A percentile compares a stretch with the other conserved stretches of the same genome.
Evolutionary conservation across 2,888 invertebrate species (phyloP).

Genomic region (Nemotelus pantherinus): DNA sequence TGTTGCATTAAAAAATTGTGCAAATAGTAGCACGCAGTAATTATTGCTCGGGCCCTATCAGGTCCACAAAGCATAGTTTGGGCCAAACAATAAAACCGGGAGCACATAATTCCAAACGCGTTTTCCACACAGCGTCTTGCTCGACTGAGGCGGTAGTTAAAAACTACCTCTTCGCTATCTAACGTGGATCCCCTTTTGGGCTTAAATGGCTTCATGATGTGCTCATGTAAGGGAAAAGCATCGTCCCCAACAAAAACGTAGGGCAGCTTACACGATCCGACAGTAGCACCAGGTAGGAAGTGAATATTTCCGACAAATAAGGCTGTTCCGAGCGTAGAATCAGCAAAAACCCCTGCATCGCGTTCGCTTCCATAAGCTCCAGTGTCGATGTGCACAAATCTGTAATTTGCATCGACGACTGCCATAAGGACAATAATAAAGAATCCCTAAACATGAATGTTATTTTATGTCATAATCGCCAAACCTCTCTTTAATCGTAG

Average conservation of each 20-base stretch:
- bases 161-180: constrained; percentile 39
- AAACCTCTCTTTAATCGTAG: no score
- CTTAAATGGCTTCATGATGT: constrained; percentile 51
- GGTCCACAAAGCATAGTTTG: no score
- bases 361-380: not conserved
- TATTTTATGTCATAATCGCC: no score
- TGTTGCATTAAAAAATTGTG: no score
- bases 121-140: no score
- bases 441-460: not conserved
- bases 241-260: no score
- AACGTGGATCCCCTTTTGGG: constrained; percentile 24
- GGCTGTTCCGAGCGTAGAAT: not conserved
- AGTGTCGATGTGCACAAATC: not conserved
- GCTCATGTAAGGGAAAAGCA: no score
- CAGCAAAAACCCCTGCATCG: not conserved
- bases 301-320: not conserved
- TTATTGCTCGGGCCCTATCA: no score
- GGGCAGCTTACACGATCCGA: constrained; percentile 21
- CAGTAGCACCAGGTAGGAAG: not conserved
- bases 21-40: no score
- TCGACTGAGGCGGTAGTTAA: not conserved
- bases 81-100: no score
- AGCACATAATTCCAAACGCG: no score
- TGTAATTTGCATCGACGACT: not conserved
- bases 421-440: not conserved